Evolutionary conservation across 2,888 invertebrate genomes (phyloP), one percentile per base, ranked within the genome.

Genomic region (Amblyjoppa fuscipennis): DNA sequence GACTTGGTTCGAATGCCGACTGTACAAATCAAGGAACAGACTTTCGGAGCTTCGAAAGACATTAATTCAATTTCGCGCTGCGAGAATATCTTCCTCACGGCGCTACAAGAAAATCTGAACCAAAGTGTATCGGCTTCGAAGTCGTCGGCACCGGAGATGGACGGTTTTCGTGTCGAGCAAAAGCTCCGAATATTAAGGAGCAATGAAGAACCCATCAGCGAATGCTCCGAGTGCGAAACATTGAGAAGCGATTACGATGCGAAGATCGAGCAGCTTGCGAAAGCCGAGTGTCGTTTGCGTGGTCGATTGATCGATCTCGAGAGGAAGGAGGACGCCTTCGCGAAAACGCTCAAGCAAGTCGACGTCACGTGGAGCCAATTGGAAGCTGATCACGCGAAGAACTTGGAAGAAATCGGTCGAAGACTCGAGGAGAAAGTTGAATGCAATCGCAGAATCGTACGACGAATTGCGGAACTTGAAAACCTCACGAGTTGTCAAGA

Each of bases 141-240:
- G 28, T 76, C 56, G 6, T 56, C 71, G 16, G 11, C n/a, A 64
- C 81, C 41, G 51, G 80, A 73, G n/a, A 34, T 51, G 11, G 76
- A 77, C 6, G 28, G 41, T 20, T 66, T 53, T 25, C 31, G 20
- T 1, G 53, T 76, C 3, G 20, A 51, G 6, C 20, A 70, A 20
- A 74, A 45, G 16, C 64, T 28, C n/a, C 28, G 4, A 53, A 16
- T 11, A 2, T 68, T 53, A 20, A 28, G 38, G 20, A 68, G 0
- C 7, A 38, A 51, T 16, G 51, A 45, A 4, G 41, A 61, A 25
- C 7, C 11, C 7, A 6, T 34, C 2, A n/a, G 7, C 91, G 96
- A 94, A 93, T 96, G 95, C 92, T 92, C 95, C 88, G 96, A 95
- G 90, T 96, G 94, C 93, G 96, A 94, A 90, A 94, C 94, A 61